Evolutionary conservation across 1,140 invertebrate species (phyloP).

Genomic region (Lethrus apterus): DNA sequence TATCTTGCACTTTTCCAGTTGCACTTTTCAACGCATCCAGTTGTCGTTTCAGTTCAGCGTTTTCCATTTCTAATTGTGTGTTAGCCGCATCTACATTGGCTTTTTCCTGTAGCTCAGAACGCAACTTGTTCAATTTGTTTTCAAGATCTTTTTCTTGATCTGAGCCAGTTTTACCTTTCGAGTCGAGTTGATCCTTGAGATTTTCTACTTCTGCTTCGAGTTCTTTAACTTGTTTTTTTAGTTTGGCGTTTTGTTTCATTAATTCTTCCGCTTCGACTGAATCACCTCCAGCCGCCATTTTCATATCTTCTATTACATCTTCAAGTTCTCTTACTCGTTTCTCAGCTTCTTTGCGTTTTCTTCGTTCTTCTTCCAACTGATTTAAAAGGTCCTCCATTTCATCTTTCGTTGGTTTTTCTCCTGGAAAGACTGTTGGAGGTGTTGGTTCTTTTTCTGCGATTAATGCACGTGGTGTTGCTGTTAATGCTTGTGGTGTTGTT

Average conservation of each 20-base stretch:
- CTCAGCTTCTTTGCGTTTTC: not conserved
- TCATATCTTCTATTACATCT: constrained; percentile 2
- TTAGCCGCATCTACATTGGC: not conserved
- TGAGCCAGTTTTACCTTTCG: not conserved
- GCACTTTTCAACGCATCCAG: not conserved
- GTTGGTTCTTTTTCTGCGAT: not conserved
- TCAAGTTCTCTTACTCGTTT: constrained; percentile 1
- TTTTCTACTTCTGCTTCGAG: constrained; percentile 9
- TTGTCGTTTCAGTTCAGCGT: constrained; percentile 1
- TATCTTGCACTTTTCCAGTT: not conserved
- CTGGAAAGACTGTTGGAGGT: not conserved
- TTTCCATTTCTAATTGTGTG: constrained; percentile 1
- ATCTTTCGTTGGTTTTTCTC: too few relatives aligned
- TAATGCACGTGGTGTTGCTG: not conserved
- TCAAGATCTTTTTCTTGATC: constrained; percentile 1
- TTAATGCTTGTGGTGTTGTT: too few relatives aligned
- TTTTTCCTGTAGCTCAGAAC: not conserved
- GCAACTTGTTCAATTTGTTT: not conserved
- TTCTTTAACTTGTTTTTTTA: constrained; percentile 17
- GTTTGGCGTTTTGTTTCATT: constrained; percentile 16
- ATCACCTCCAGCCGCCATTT: not conserved
- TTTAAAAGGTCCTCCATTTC: not conserved
- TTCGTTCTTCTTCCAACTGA: constrained; percentile 4
- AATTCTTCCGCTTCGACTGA: constrained; percentile 3
- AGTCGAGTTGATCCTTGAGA: not conserved